These are phyloP conservation scores for Diloba caeruleocephala DNA, from an alignment of 2,888 invertebrate species.

Conservation along the genomic window DNA sequence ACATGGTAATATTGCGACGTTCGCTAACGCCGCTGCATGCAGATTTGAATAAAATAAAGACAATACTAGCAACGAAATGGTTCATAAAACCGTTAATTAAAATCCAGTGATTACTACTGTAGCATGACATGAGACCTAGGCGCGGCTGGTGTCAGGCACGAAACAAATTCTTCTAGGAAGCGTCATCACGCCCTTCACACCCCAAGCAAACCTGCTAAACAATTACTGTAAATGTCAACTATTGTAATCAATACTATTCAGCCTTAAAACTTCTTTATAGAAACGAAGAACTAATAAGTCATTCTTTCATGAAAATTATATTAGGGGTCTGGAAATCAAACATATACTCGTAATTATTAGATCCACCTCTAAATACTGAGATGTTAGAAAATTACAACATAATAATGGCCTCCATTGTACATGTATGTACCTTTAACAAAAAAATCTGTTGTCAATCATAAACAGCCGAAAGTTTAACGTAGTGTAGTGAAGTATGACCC, in stretches of 20 bases:
- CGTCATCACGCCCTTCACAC: conserved; percentile 57
- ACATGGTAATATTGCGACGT: too few species aligned
- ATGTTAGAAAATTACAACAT: too few species aligned
- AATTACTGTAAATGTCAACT: conserved; percentile 43
- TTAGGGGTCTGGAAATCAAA: background rate
- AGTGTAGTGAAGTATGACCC: too few species aligned
- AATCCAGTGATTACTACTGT: conserved; percentile 66
- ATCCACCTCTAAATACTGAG: too few species aligned
- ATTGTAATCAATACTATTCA: conserved; percentile 23
- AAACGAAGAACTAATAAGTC: conserved; percentile 3
- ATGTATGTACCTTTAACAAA: too few species aligned
- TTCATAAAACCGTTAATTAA: conserved; percentile 61
- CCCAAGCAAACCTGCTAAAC: conserved; percentile 32
- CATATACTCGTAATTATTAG: too few species aligned
- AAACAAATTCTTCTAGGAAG: conserved; percentile 64
- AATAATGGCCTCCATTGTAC: too few species aligned
- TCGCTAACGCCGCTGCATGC: conserved; percentile 2
- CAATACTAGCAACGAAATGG: conserved; percentile 30
- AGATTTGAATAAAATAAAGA: conserved; percentile 25
- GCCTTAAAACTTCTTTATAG: conserved; percentile 9
- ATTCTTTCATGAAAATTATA: background rate
- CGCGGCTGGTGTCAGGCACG: conserved; percentile 77
- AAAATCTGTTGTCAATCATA: too few species aligned
- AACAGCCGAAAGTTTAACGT: too few species aligned
- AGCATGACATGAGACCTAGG: conserved; percentile 64